Conservation (phyloP, 2,888 invertebrate species). For the Teleogryllus oceanicus region DNA sequence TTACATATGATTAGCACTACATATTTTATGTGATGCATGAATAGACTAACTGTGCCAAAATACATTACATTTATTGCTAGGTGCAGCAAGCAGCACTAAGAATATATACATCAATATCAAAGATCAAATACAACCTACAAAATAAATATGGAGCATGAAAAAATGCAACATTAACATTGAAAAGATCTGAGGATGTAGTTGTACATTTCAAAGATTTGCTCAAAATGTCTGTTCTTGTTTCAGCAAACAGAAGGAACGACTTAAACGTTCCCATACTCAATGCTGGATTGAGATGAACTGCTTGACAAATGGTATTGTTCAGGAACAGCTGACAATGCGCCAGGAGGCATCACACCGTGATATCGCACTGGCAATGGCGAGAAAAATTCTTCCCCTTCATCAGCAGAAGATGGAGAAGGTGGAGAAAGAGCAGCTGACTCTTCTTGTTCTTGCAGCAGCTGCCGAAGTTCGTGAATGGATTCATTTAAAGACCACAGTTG, state of each 20-base stretch:
- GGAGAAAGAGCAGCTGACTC: slow-evolving; percentile 45
- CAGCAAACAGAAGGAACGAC: not conserved
- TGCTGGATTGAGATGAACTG: slow-evolving; percentile 38
- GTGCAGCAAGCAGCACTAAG: no score
- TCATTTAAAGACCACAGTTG: slow-evolving; percentile 91
- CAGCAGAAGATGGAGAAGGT: slow-evolving; percentile 54
- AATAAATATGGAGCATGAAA: no score
- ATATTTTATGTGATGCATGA: no score
- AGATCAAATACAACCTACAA: no score
- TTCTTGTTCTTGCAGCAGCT: slow-evolving; percentile 58
- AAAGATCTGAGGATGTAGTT: slow-evolving; percentile 5
- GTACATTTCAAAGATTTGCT: not conserved
- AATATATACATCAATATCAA: no score
- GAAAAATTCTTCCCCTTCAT: slow-evolving; percentile 47
- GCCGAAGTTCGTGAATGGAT: slow-evolving; percentile 83
- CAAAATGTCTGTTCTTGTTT: not conserved
- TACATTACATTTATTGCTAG: no score
- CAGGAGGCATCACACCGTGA: slow-evolving; percentile 28
- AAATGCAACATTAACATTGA: not conserved
- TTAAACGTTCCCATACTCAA: slow-evolving; percentile 34
- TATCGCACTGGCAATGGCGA: slow-evolving; percentile 35
- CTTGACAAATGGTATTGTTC: slow-evolving; percentile 37
- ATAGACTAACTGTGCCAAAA: no score
- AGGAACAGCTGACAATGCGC: slow-evolving; percentile 33
- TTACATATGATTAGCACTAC: no score